Conservation (phyloP, 2,797 vertebrate species). For the Peromyscus attwateri region DNA sequence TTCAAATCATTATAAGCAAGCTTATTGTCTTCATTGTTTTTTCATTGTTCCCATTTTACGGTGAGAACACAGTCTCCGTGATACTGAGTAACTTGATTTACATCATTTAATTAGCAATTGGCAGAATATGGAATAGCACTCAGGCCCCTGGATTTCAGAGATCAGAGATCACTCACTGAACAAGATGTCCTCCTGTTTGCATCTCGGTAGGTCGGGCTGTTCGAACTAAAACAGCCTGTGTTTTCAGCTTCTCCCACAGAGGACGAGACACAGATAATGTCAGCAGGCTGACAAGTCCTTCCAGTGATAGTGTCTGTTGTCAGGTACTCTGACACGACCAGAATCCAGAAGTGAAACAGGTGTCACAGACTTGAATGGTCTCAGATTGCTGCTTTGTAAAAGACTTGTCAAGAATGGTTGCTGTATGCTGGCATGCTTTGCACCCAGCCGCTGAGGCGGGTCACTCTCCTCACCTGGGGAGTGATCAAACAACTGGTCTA, state of each 20-base stretch:
- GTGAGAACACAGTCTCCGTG: not conserved
- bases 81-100: not conserved
- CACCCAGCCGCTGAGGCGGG: not conserved
- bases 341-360: constrained; percentile 68
- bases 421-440: not conserved
- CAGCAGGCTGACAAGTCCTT: constrained; percentile 71
- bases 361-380: constrained; percentile 42
- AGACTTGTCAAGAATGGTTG: constrained; percentile 73
- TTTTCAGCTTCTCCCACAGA: constrained; percentile 13
- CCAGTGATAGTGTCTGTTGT: constrained; percentile 64
- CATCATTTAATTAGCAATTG: not conserved
- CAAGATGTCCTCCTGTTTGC: not conserved
- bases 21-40: not conserved
- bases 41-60: constrained; percentile 41
- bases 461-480: constrained; percentile 31
- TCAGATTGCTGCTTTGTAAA: constrained; percentile 67
- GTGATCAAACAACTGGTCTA: not conserved
- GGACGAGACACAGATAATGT: constrained; percentile 65
- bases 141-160: constrained; percentile 28
- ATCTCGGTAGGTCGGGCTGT: constrained; percentile 27
- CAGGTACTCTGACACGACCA: constrained; percentile 71
- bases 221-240: constrained; percentile 19
- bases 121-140: constrained; percentile 10
- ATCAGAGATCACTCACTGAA: not conserved
- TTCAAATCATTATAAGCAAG: not conserved